These are phyloP conservation scores for Drosophila varians DNA, from an alignment of 1,140 invertebrate genomes.

Conservation along the genomic window DNA sequence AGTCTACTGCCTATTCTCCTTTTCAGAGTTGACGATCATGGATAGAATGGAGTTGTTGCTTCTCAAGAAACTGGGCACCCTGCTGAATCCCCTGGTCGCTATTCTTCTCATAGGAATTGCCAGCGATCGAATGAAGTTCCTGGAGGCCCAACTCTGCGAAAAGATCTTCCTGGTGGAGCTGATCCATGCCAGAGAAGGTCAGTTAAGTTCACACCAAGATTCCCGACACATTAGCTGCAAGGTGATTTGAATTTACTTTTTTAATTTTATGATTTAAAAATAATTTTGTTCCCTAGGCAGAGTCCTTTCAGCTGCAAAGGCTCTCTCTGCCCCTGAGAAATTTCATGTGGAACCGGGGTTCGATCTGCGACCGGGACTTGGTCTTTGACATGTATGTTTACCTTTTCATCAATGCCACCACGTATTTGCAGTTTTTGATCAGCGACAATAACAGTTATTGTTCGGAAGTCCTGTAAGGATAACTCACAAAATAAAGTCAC, in stretches of 20 bases:
- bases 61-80: conserved; percentile 13
- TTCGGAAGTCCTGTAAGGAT: background rate
- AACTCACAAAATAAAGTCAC: background rate
- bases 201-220: background rate
- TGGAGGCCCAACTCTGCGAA: conserved; percentile 1
- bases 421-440: conserved; percentile 24
- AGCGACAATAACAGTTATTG: conserved; percentile 5
- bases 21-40: background rate
- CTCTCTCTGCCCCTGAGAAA: conserved; percentile 15
- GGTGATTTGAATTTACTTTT: no score
- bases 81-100: conserved; percentile 9
- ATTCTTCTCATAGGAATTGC: conserved; percentile 7
- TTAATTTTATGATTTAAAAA: no score
- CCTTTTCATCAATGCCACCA: conserved; percentile 29
- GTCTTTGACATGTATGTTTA: conserved; percentile 16
- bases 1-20: conserved; percentile 14
- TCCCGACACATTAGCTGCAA: conserved; percentile 15
- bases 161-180: conserved; percentile 18
- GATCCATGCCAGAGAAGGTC: background rate
- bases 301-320: conserved; percentile 6
- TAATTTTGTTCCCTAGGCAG: background rate
- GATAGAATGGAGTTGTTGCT: conserved; percentile 1
- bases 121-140: conserved; percentile 25
- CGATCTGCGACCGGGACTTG: conserved; percentile 14
- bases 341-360: conserved; percentile 22